phyloP scores from a whole-genome alignment of 2,888 invertebrate species.

The Listrodromus nycthemerus region DNA sequence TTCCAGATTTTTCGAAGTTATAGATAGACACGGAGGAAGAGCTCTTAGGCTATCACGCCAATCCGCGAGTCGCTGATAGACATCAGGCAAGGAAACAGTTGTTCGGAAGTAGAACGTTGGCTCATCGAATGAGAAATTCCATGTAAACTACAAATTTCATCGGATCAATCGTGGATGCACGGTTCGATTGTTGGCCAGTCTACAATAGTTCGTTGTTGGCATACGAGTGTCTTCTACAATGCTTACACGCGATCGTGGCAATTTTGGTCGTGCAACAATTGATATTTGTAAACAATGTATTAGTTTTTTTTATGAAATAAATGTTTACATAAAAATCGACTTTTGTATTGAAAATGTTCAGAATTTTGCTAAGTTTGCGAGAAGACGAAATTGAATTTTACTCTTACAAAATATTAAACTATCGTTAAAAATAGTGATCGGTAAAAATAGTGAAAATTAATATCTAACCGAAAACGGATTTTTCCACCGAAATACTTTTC shows the following conservation, averaged over 20 bases:
- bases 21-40: constrained; percentile 4
- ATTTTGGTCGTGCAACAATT: neutral
- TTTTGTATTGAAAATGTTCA: too few relatives aligned
- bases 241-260: too few relatives aligned
- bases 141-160: constrained; percentile 20
- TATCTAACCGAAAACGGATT: too few relatives aligned
- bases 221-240: neutral
- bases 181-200: neutral
- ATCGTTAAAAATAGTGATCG: too few relatives aligned
- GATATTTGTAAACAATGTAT: neutral
- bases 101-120: constrained; percentile 54
- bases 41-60: constrained; percentile 17
- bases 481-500: too few relatives aligned
- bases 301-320: neutral
- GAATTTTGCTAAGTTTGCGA: too few relatives aligned
- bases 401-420: too few relatives aligned
- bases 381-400: too few relatives aligned
- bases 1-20: neutral
- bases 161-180: constrained; percentile 19
- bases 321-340: neutral
- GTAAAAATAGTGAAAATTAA: too few relatives aligned
- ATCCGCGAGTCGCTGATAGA: constrained; percentile 31
- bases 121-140: constrained; percentile 7
- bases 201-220: neutral
- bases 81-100: constrained; percentile 37